Evolutionary conservation across 2,113 vertebrate species (phyloP), one percentile per base, ranked within the genome.

Genomic region (Prinia subflava): DNA sequence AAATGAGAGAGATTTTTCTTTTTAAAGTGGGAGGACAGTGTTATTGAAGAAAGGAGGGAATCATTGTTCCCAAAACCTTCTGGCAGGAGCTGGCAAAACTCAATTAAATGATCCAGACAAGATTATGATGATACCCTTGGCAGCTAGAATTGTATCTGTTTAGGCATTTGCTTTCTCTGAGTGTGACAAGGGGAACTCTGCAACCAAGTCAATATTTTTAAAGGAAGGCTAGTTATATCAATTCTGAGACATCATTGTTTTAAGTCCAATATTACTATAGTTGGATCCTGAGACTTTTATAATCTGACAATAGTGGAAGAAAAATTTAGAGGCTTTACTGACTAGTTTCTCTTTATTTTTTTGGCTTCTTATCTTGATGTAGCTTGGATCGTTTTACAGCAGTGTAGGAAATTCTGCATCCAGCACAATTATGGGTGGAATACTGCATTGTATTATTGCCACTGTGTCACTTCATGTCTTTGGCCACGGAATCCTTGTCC

Each of bases 71-170:
- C 57, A 80, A 93, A 82, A 91, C 55, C 85, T 96, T 92, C 83
- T 95, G 90, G 68, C 91, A 87, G 85, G 69, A 95, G 74, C 85
- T 95, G 76, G 93, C 73, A 89, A 94, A 95, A 68, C 55, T 95
- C 91, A 95, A 46, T 92, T 92, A 94, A 95, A 88, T 92, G 78
- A 95, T 95, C 69, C 85, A 74, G 87, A 79, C 52, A 64, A 95
- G 96, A 92, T 97, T 96, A 90, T 89, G 83, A 89, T 94, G 64
- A 92, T 88, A 83, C 74, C 79, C 60, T 95, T 94, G 91, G 89
- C 91, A 92, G 73, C 49, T 92, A 13, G 60, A 97, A 89, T 87
- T 95, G 31, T 89, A 56, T 78, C 87, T 96, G 44, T 94, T 96
- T 88, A 94, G 83, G 60, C 63, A 90, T 55, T 94, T 85, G 52